Percentiles rank a stretch among this genome's conserved stretches.
Evolutionary conservation across 2,888 invertebrate species (phyloP).

Genomic region (Coelogynopora nodosa): DNA sequence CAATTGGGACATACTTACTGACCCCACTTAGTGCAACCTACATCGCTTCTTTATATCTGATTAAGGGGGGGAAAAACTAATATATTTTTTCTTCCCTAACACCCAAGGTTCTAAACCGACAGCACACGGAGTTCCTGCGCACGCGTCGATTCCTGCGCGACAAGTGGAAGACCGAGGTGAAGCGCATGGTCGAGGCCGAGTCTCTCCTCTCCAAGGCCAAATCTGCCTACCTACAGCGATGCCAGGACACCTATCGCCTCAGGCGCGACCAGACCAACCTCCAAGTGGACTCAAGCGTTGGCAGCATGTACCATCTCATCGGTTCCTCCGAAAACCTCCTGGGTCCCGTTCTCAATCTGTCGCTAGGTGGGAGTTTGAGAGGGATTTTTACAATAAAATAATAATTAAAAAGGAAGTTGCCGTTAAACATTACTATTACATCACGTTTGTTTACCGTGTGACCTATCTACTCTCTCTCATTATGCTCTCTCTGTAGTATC

Average conservation of each 20-base stretch:
- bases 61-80: too few relatives aligned
- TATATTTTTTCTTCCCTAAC: too few relatives aligned
- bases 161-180: constrained; percentile 36
- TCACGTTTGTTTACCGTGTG: too few relatives aligned
- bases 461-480: too few relatives aligned
- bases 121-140: constrained; percentile 15
- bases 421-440: too few relatives aligned
- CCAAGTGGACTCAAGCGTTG: not conserved
- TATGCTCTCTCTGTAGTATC: too few relatives aligned
- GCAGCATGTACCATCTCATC: not conserved
- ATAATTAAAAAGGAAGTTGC: too few relatives aligned
- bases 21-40: too few relatives aligned
- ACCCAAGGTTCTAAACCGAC: constrained; percentile 29
- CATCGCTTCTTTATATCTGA: too few relatives aligned
- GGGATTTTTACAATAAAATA: too few relatives aligned
- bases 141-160: constrained; percentile 29
- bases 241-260: constrained; percentile 1
- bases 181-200: constrained; percentile 36
- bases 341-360: not conserved
- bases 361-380: not conserved
- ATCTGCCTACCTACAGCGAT: constrained; percentile 30
- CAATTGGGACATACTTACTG: too few relatives aligned
- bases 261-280: not conserved
- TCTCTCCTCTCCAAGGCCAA: not conserved
- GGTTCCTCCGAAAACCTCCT: not conserved